Conservation (phyloP, 2,888 invertebrate genomes). For the Oeneis ivallda region DNA sequence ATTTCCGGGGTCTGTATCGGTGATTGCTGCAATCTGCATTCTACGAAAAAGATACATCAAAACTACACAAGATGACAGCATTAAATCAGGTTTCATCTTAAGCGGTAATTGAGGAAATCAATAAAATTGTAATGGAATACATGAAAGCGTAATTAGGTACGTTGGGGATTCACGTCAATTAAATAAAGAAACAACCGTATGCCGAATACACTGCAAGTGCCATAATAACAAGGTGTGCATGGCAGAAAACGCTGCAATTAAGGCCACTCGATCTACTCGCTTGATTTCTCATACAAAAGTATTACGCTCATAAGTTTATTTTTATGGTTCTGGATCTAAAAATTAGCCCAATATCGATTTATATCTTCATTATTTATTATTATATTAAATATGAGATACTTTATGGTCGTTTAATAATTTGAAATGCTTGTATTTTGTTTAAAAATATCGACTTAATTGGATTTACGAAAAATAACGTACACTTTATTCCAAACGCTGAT, state of each 20-base stretch:
- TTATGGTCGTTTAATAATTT: too few relatives aligned
- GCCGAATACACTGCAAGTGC: slow-evolving; percentile 19
- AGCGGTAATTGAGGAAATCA: slow-evolving; percentile 17
- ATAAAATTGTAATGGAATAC: slow-evolving; percentile 19
- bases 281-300: slow-evolving; percentile 8
- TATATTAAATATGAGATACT: too few relatives aligned
- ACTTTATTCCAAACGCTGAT: too few relatives aligned
- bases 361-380: too few relatives aligned
- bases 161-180: slow-evolving; percentile 2
- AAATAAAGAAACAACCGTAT: slow-evolving; percentile 14
- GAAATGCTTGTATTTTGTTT: too few relatives aligned
- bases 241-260: slow-evolving; percentile 52
- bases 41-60: not conserved
- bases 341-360: too few relatives aligned
- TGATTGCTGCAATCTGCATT: not conserved
- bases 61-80: slow-evolving; percentile 2
- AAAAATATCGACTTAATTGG: too few relatives aligned
- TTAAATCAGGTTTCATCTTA: slow-evolving; percentile 4
- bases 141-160: slow-evolving; percentile 26
- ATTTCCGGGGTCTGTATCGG: too few relatives aligned
- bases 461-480: too few relatives aligned
- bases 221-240: slow-evolving; percentile 33
- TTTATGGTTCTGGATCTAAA: too few relatives aligned
- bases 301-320: too few relatives aligned
- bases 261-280: slow-evolving; percentile 7